Percentiles rank a stretch among this genome's conserved stretches.
Conservation (phyloP, 2,797 vertebrate species). For the Hoplostethus atlanticus region DNA sequence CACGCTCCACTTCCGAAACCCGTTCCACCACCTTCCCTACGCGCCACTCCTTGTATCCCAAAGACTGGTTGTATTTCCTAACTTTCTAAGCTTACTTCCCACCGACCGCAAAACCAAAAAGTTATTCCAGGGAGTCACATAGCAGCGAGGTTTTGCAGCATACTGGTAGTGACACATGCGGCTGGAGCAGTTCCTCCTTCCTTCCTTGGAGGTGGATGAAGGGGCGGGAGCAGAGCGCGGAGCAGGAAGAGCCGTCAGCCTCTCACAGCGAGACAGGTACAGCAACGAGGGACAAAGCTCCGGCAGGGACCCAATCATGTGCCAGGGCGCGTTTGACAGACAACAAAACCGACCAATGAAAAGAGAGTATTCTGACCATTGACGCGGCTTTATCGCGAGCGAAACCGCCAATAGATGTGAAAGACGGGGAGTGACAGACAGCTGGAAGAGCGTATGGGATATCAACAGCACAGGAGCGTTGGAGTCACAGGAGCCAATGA, state of each 20-base stretch:
- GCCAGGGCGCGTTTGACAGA: slow-evolving; percentile 20
- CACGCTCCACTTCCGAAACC: slow-evolving; percentile 69
- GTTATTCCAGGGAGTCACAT: slow-evolving; percentile 55
- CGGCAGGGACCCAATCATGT: slow-evolving; percentile 58
- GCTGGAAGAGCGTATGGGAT: slow-evolving; percentile 41
- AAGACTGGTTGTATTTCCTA: slow-evolving; percentile 20
- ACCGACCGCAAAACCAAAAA: slow-evolving; percentile 25
- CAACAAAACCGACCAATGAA: slow-evolving; percentile 17
- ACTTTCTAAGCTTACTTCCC: slow-evolving; percentile 44
- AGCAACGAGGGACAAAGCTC: slow-evolving; percentile 51
- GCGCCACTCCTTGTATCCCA: slow-evolving; percentile 22
- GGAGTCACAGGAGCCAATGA: slow-evolving; percentile 53
- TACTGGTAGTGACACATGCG: slow-evolving; percentile 68
- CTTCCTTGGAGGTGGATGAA: slow-evolving; percentile 57
- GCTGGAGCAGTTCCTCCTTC: slow-evolving; percentile 62
- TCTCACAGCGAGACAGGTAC: slow-evolving; percentile 91
- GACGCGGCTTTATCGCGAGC: not conserved
- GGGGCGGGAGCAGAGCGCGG: slow-evolving; percentile 61
- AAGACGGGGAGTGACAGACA: slow-evolving; percentile 39
- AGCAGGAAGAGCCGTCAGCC: slow-evolving; percentile 79
- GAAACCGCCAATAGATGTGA: not conserved
- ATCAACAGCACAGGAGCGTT: slow-evolving; percentile 31
- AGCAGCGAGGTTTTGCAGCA: slow-evolving; percentile 52
- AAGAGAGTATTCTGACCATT: not conserved
- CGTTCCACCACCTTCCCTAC: slow-evolving; percentile 44